Conservation (phyloP, 2,888 invertebrate genomes). For the Chorisops tibialis region DNA sequence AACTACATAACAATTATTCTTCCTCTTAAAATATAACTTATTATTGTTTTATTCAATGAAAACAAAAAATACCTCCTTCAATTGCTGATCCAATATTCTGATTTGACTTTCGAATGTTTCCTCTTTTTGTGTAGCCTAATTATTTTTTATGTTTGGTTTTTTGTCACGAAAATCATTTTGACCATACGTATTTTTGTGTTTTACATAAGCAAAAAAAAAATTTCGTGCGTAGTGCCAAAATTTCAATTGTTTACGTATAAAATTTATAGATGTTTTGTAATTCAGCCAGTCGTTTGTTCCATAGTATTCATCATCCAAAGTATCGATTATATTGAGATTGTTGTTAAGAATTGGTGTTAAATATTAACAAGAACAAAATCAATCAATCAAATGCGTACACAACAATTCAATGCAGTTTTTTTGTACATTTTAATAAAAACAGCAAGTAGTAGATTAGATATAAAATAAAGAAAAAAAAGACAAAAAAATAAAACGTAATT, state of each 20-base stretch:
- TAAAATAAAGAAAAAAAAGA: conserved; percentile 3
- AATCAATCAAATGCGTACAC: not conserved
- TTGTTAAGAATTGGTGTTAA: not conserved
- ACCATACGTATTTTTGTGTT: too few species aligned
- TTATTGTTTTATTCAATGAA: not conserved
- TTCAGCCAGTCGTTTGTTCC: too few species aligned
- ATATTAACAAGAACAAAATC: conserved; percentile 23
- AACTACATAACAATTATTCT: not conserved
- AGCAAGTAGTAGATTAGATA: not conserved
- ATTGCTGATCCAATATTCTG: conserved; percentile 81
- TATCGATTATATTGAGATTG: too few species aligned
- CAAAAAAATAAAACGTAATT: not conserved
- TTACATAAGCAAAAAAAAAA: too few species aligned
- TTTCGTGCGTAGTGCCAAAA: too few species aligned
- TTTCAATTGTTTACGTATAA: too few species aligned
- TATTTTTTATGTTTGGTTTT: not conserved
- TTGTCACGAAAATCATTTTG: too few species aligned
- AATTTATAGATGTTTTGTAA: too few species aligned
- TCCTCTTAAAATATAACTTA: not conserved
- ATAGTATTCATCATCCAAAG: too few species aligned
- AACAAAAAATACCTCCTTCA: conserved; percentile 80
- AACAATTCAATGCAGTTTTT: not conserved
- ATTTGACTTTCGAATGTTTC: conserved; percentile 89
- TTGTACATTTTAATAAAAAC: not conserved
- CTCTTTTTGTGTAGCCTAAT: conserved; percentile 91